These are phyloP conservation scores for Scalopus aquaticus DNA, from an alignment of 2,113 vertebrate species.

Conservation along the genomic window DNA sequence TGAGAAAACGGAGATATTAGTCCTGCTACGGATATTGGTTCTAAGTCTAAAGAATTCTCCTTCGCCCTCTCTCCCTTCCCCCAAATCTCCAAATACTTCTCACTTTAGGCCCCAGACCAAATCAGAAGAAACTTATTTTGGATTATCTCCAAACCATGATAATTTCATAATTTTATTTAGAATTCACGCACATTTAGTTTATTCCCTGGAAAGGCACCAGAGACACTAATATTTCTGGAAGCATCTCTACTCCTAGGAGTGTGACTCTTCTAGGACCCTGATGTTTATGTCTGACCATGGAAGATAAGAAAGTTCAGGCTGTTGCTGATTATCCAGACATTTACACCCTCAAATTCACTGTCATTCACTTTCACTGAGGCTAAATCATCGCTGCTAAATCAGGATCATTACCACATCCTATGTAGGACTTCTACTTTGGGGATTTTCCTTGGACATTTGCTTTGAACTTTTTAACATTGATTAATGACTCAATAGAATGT, in stretches of 20 bases:
- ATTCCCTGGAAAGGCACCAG: background rate
- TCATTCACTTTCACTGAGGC: background rate
- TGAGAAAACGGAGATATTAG: background rate
- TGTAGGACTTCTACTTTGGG: background rate
- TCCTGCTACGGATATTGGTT: background rate
- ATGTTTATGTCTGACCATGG: background rate
- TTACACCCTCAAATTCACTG: background rate
- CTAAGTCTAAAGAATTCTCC: background rate
- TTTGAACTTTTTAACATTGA: background rate
- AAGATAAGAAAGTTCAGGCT: background rate
- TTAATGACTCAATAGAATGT: background rate
- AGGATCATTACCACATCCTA: background rate
- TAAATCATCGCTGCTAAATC: background rate
- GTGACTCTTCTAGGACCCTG: background rate
- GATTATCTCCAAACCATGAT: background rate
- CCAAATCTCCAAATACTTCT: background rate
- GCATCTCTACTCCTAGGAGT: background rate
- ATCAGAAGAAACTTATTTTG: background rate
- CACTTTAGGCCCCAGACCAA: background rate
- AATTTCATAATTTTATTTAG: background rate
- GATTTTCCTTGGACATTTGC: background rate
- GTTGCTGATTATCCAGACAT: background rate
- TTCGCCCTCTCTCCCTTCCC: background rate
- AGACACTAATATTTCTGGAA: background rate
- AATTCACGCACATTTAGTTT: background rate